phyloP scores from a whole-genome alignment of 2,888 invertebrate genomes.

The Resseliella maxima region DNA sequence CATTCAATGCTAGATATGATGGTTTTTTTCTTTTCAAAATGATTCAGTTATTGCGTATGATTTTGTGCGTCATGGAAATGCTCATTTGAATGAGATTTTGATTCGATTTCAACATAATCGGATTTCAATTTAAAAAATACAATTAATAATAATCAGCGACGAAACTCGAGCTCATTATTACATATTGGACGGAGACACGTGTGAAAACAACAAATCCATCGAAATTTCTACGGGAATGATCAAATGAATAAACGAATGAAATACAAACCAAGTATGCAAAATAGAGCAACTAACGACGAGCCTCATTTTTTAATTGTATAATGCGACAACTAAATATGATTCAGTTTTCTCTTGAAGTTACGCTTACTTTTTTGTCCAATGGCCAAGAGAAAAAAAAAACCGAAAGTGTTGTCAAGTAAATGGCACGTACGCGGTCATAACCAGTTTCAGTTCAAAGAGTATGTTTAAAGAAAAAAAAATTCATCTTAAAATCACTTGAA shows the following conservation, averaged over 20 bases:
- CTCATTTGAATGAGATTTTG: not conserved
- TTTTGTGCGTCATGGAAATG: not conserved
- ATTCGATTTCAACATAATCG: constrained; percentile 35
- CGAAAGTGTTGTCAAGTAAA: not conserved
- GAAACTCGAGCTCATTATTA: constrained; percentile 35
- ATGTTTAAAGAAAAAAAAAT: not conserved
- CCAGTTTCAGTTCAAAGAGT: constrained; percentile 23
- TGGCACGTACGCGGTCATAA: constrained; percentile 17
- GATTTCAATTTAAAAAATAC: constrained; percentile 22
- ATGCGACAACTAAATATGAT: not conserved
- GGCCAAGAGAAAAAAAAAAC: not conserved
- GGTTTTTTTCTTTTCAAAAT: not conserved
- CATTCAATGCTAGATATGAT: not conserved
- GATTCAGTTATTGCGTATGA: not conserved
- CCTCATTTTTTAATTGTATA: not conserved
- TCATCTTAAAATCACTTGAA: constrained; percentile 24
- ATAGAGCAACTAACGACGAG: not conserved
- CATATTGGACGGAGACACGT: constrained; percentile 24
- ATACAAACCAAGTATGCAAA: not conserved
- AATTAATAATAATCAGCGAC: constrained; percentile 46
- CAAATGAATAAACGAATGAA: not conserved
- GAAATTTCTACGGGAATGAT: not conserved
- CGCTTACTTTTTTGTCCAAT: constrained; percentile 25
- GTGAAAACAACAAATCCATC: constrained; percentile 6
- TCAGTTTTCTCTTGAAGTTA: not conserved